Base-by-base conservation (phyloP, 2,797 vertebrate genomes). In the Cuniculus paca region DNA sequence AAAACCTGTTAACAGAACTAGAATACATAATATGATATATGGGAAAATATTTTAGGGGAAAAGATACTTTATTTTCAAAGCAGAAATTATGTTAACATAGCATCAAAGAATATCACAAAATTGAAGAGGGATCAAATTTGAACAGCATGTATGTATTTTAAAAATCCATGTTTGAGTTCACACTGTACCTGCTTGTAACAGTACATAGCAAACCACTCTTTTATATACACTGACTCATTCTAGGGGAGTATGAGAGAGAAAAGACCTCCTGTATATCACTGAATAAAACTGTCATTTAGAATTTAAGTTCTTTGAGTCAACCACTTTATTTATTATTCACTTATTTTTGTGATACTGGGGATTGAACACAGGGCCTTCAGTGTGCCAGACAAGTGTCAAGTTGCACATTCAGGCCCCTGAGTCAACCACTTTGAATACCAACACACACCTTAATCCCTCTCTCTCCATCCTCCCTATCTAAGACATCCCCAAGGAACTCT, bases 81-180 rank as follows among this genome's bases (percentile, higher is more conserved):
- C 96, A 98, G 98, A 97, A 98, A 98, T 97, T 97, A 98, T 98
- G 97, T 98, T 98, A 98, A 98, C 97, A 98, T 61, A 83, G 74
- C 95, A 97, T 96, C 96, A 97, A 91, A 97, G 97, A 97, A 97
- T 88, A 95, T 70, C 92, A 97, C 97, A 98, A 98, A 97, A 98
- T 95, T 80, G 96, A 98, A 92, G 97, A 98, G 97, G 96, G 97
- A 87, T 97, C 98, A 98, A 96, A 97, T 97, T 95, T 97, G 97
- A 98, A 94, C 92, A 97, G 87, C 36, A 58, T 68, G n/a, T 93
- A n/a, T 70, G 84, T 9, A 28, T 90, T 95, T 96, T 75, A 88
- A 90, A 77, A 92, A 90, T 77, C 56, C 92, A 75, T 79, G 89
- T 86, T 91, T 89, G 72, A 85, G 63, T 94, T 81, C 94, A 89